Conservation (phyloP, 2,888 invertebrate species). For the Automeris io region DNA sequence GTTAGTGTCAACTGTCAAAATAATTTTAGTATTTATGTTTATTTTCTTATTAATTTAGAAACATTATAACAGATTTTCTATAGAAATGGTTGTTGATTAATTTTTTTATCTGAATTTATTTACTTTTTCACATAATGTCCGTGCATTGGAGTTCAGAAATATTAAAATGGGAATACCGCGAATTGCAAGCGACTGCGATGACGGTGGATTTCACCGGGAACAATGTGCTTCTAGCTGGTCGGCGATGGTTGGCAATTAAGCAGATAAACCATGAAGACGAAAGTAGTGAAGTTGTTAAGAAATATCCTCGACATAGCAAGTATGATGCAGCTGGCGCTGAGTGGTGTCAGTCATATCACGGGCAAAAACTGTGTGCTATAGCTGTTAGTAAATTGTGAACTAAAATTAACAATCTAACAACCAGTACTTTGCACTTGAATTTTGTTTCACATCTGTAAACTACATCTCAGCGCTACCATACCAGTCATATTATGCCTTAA, state of each 20-base stretch:
- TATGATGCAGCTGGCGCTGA: constrained; percentile 95
- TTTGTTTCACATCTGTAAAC: constrained; percentile 1
- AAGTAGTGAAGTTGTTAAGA: constrained; percentile 81
- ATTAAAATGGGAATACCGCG: constrained; percentile 85
- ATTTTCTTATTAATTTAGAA: too few species aligned
- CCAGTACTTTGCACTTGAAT: constrained; percentile 2
- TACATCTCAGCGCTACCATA: too few species aligned
- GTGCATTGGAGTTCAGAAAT: constrained; percentile 73
- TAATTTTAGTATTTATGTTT: too few species aligned
- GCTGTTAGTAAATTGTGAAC: constrained; percentile 77
- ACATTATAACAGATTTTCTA: too few species aligned
- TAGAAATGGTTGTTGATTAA: too few species aligned
- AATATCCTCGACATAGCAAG: constrained; percentile 92
- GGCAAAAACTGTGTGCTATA: constrained; percentile 90
- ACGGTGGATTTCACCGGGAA: constrained; percentile 91
- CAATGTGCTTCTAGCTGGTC: constrained; percentile 90
- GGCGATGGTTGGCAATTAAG: constrained; percentile 86
- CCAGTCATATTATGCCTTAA: too few species aligned
- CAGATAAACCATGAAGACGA: constrained; percentile 84
- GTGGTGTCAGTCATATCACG: constrained; percentile 90
- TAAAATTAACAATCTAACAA: not conserved
- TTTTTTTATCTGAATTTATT: too few species aligned
- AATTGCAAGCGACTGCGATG: constrained; percentile 94
- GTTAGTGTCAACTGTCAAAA: too few species aligned
- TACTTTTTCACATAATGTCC: constrained; percentile 47